phyloP scores from a whole-genome alignment of 23 tunicate genomes.

The Phallusia fumigata region DNA sequence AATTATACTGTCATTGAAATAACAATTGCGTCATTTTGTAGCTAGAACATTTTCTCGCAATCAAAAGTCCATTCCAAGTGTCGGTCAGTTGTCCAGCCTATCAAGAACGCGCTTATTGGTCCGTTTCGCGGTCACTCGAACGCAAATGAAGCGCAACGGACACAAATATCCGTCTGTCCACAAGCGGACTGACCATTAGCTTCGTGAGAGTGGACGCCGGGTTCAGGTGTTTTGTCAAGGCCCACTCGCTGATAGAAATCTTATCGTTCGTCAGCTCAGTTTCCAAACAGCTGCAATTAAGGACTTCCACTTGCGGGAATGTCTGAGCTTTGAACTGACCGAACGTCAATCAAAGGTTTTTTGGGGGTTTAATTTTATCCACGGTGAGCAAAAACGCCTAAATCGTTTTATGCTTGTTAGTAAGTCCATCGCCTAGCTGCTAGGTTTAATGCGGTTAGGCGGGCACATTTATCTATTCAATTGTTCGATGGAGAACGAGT shows the following conservation, averaged over 20 bases:
- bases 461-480: no score
- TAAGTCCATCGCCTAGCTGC: no score
- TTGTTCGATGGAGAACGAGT: no score
- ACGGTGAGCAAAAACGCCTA: no score
- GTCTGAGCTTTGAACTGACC: background rate
- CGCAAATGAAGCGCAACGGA: background rate
- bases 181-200: background rate
- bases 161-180: constrained; percentile 6
- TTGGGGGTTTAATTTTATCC: no score
- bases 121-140: background rate
- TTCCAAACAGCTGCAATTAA: constrained; percentile 3
- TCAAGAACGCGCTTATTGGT: background rate
- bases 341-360: no score
- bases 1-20: no score
- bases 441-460: no score
- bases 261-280: background rate
- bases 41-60: background rate
- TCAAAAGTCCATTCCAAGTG: background rate
- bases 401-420: no score
- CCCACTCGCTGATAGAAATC: constrained; percentile 9
- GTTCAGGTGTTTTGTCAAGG: constrained; percentile 3
- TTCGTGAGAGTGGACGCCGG: background rate
- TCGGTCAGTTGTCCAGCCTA: background rate
- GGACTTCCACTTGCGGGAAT: background rate
- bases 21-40: no score